Percentiles rank a stretch among this genome's conserved stretches.
These are phyloP conservation scores for Ericerus pela DNA, from an alignment of 1,140 invertebrate genomes.

Conservation along the genomic window DNA sequence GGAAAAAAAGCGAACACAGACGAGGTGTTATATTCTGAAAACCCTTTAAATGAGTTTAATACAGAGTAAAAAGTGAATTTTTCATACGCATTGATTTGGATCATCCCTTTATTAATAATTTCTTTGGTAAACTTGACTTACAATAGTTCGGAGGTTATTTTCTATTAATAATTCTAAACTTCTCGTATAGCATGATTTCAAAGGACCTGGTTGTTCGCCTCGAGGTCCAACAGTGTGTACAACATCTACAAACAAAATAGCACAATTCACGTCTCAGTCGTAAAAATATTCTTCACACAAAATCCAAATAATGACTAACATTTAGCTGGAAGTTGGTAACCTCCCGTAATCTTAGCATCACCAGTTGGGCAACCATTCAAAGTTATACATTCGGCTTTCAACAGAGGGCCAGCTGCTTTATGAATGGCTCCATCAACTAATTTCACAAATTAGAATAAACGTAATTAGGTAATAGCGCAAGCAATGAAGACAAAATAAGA, in stretches of 20 bases:
- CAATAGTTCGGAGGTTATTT: conserved; percentile 48
- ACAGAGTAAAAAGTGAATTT: neutral
- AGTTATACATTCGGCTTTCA: conserved; percentile 54
- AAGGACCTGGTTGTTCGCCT: conserved; percentile 46
- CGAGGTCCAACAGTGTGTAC: conserved; percentile 71
- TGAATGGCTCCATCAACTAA: conserved; percentile 76
- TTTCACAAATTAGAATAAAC: conserved; percentile 19
- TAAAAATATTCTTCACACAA: neutral
- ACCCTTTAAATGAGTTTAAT: neutral
- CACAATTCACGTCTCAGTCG: conserved; percentile 31
- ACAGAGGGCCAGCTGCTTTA: conserved; percentile 46
- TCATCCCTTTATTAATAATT: neutral
- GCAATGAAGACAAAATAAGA: neutral
- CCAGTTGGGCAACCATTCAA: conserved; percentile 58
- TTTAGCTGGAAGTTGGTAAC: conserved; percentile 61
- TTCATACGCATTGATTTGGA: neutral
- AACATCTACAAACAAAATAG: conserved; percentile 43
- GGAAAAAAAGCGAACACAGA: neutral
- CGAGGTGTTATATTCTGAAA: neutral
- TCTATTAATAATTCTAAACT: conserved; percentile 42
- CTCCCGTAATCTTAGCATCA: conserved; percentile 65
- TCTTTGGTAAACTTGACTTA: conserved; percentile 19
- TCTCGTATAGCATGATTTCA: conserved; percentile 53
- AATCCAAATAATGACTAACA: conserved; percentile 34
- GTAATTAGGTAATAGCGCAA: neutral